These are phyloP conservation scores for Neomonachus schauinslandi DNA, from an alignment of 2,113 vertebrate species.

Conservation along the genomic window DNA sequence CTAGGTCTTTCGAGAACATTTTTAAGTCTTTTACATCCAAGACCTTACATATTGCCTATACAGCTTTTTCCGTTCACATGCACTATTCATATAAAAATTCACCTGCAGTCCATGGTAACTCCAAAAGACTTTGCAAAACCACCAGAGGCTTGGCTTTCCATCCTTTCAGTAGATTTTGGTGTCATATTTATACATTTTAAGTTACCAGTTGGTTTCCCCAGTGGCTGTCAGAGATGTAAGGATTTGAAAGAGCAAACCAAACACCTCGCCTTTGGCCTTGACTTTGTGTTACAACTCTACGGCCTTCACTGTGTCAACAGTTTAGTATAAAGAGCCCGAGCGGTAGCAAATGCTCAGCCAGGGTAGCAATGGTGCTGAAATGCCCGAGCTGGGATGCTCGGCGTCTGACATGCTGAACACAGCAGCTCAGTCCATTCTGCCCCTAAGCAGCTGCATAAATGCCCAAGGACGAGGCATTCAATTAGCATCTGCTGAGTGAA, in stretches of 20 bases:
- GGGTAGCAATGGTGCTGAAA: not conserved
- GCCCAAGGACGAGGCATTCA: not conserved
- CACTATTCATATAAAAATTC: not conserved
- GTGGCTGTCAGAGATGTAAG: not conserved
- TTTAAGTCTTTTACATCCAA: not conserved
- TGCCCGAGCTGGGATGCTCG: not conserved
- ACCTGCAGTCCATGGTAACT: not conserved
- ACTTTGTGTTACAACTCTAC: not conserved
- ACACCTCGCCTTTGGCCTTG: not conserved
- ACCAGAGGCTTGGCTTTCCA: not conserved
- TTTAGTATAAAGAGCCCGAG: not conserved
- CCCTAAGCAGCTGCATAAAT: not conserved
- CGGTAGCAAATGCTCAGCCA: not conserved
- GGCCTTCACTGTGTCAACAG: not conserved
- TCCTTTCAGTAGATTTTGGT: not conserved
- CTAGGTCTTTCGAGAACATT: not conserved
- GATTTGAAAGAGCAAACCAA: constrained; percentile 18
- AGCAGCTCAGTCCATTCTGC: not conserved
- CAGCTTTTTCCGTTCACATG: not conserved
- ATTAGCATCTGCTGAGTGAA: not conserved
- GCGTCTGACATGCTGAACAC: not conserved
- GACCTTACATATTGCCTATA: not conserved
- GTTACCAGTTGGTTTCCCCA: not conserved
- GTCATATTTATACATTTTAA: not conserved
- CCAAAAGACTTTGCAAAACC: not conserved